These are phyloP conservation scores for Brachionus asplanchnoidis DNA, from an alignment of 1,140 invertebrate species.

Conservation along the genomic window DNA sequence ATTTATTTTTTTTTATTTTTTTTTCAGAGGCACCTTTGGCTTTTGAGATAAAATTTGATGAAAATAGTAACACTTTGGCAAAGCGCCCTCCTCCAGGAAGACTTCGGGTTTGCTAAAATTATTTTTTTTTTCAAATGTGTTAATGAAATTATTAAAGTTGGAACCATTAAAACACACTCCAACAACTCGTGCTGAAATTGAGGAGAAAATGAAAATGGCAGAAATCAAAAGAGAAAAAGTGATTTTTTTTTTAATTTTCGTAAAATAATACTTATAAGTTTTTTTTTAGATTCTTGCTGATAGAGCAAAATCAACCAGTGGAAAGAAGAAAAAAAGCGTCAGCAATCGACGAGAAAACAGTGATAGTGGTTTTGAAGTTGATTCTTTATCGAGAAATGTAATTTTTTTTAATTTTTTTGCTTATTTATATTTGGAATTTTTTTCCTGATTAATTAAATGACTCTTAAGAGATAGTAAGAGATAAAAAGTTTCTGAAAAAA, in stretches of 20 bases:
- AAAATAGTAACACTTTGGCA: neutral
- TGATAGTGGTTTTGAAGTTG: neutral
- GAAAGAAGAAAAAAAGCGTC: neutral
- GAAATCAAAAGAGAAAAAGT: constrained; percentile 39
- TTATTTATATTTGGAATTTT: too few relatives aligned
- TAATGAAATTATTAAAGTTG: neutral
- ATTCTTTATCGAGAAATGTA: constrained; percentile 20
- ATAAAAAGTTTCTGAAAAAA: too few relatives aligned
- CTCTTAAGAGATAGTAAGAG: too few relatives aligned
- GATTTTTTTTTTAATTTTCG: neutral
- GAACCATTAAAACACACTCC: constrained; percentile 22
- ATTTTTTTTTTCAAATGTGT: neutral
- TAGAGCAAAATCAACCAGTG: constrained; percentile 28
- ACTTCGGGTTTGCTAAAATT: neutral
- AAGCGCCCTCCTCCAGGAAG: constrained; percentile 34
- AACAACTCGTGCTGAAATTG: neutral
- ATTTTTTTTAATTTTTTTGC: neutral
- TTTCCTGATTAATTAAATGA: neutral
- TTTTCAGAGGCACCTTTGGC: constrained; percentile 17
- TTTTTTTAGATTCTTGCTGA: constrained; percentile 37
- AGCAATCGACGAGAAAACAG: neutral
- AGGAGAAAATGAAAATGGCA: constrained; percentile 31
- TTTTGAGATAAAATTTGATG: constrained; percentile 34
- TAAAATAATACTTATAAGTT: neutral
- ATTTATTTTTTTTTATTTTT: neutral